Evolutionary conservation across 2,888 invertebrate genomes (phyloP), one percentile per base, ranked within the genome.

Genomic region (Polymixis flavicincta): DNA sequence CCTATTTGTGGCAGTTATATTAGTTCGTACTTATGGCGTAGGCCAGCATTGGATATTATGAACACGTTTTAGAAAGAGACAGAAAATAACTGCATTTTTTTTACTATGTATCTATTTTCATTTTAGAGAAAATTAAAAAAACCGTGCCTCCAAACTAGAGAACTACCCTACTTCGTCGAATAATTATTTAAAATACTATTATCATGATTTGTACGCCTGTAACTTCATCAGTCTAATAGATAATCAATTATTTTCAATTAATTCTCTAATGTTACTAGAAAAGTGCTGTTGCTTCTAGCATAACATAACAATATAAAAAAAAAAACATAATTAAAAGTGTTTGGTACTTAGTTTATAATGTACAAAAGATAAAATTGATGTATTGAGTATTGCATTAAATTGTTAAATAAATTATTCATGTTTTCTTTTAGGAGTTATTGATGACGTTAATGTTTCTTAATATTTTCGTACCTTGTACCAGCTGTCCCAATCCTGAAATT

Each of bases 321-420:
- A 89, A 90, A 91, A 91, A 89, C 88, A 89, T 91, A 89, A 89
- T 87, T 89, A 90, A 90, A 54, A 92, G 85, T 91, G 90, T 93
- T 94, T 93, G 92, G 93, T 94, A 94, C 93, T 94, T 93, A 93
- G 92, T 91, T 91, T 86, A 89, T 92, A 93, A 91, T 94, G 94
- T 94, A 94, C 94, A 95, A 94, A 94, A 92, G 89, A 93, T 90
- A 87, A 94, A 95, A 94, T 93, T 94, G 90, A 93, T 95, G 94
- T 94, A 93, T 94, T 92, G 91, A 94, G 90, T 93, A 93, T 92
- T 94, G 92, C 92, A 95, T 92, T 94, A 93, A 94, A 94, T 92
- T 94, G 95, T 95, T 95, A 92, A 93, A 90, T 91, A 90, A 91
- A 91, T 79, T 75, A 85, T 82, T 70, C 67, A 73, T 85, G 82